Conservation (phyloP, 92 coral and sea anemone genomes). For the Virgularia gustaviana region DNA sequence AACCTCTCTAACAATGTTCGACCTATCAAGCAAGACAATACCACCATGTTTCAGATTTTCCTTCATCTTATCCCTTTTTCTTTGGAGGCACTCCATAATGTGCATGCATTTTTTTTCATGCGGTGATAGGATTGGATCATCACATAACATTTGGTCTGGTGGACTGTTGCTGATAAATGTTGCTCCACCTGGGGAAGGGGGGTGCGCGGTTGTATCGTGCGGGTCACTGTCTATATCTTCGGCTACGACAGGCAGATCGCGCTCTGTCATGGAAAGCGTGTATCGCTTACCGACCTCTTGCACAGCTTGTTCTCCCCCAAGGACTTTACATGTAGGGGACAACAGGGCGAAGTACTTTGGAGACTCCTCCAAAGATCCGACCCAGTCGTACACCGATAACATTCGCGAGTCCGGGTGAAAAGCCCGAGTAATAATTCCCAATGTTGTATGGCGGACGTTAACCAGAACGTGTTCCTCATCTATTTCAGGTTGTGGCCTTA, state of each 20-base stretch:
- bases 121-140: slow-evolving; percentile 7
- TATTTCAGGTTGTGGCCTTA: slow-evolving; percentile 41
- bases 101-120: not conserved
- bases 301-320: not conserved
- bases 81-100: not conserved
- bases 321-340: slow-evolving; percentile 1
- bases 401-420: slow-evolving; percentile 27
- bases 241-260: slow-evolving; percentile 11
- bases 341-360: slow-evolving; percentile 37
- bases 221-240: not conserved
- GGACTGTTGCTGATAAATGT: slow-evolving; percentile 1
- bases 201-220: not conserved
- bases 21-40: slow-evolving; percentile 31
- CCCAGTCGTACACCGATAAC: slow-evolving; percentile 56
- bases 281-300: slow-evolving; percentile 21
- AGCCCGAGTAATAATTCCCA: slow-evolving; percentile 43
- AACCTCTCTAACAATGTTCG: slow-evolving; percentile 44
- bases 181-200: not conserved
- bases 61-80: slow-evolving; percentile 4
- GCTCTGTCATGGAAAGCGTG: slow-evolving; percentile 15
- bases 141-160: slow-evolving; percentile 13
- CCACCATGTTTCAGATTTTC: slow-evolving; percentile 33
- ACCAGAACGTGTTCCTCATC: slow-evolving; percentile 29
- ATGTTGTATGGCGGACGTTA: slow-evolving; percentile 38
- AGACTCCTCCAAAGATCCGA: slow-evolving; percentile 38